Percentiles rank a stretch among this genome's conserved stretches.
These are phyloP conservation scores for Boulengerochromis microlepis DNA, from an alignment of 2,113 vertebrate genomes.

Conservation along the genomic window DNA sequence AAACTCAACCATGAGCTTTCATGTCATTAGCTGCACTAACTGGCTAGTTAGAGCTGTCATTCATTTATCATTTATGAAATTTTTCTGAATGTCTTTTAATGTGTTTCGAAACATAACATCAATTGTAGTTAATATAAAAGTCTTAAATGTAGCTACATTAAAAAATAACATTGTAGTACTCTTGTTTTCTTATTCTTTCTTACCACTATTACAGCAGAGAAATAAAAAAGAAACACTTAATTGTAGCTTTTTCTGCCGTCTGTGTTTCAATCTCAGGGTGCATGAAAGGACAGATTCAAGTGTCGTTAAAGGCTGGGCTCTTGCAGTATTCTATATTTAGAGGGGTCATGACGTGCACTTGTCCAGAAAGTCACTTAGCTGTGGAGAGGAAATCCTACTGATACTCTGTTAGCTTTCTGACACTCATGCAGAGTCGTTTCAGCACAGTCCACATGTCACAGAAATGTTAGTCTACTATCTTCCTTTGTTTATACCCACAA, in stretches of 20 bases:
- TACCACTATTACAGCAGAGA: not conserved
- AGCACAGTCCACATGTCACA: not conserved
- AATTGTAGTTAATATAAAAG: not conserved
- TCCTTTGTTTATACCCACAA: not conserved
- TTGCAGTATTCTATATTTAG: constrained; percentile 29
- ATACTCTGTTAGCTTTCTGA: constrained; percentile 17
- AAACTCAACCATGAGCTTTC: not conserved
- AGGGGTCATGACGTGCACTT: not conserved
- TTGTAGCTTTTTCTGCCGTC: not conserved
- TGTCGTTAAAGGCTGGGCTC: constrained; percentile 16
- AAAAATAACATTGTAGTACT: not conserved
- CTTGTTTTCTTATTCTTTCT: not conserved
- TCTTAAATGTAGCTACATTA: not conserved
- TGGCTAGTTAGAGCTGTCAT: not conserved
- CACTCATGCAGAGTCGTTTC: not conserved
- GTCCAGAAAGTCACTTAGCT: not conserved
- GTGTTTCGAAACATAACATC: not conserved
- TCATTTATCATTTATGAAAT: not conserved
- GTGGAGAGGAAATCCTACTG: not conserved
- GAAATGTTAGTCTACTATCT: not conserved
- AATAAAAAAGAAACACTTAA: not conserved
- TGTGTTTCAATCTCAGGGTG: not conserved
- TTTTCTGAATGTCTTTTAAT: not conserved
- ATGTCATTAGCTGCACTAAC: not conserved
- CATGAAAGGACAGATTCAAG: not conserved